Evolutionary conservation across 2,113 vertebrate genomes (phyloP).

Genomic region (Mastomys coucha): DNA sequence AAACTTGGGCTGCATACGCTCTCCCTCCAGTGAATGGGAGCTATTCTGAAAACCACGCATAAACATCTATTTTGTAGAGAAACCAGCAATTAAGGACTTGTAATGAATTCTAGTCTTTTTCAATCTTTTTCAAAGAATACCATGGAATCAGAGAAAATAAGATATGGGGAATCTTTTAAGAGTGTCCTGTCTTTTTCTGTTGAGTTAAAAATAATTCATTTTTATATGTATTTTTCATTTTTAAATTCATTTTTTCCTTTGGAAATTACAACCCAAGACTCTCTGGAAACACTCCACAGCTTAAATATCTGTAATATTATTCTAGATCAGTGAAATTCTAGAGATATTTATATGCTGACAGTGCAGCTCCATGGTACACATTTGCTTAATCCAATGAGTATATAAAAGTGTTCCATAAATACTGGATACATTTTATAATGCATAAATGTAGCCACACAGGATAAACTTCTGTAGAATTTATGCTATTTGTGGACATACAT

Average conservation of each 20-base stretch:
- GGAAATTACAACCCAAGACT: slow-evolving; percentile 34
- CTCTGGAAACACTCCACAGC: not conserved
- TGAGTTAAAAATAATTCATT: slow-evolving; percentile 53
- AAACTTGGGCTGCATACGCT: slow-evolving; percentile 74
- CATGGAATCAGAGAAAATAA: slow-evolving; percentile 4
- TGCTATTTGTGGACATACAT: not conserved
- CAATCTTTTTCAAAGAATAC: slow-evolving; percentile 69
- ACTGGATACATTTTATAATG: slow-evolving; percentile 16
- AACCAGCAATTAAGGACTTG: slow-evolving; percentile 79
- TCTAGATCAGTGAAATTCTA: not conserved
- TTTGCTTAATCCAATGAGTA: not conserved
- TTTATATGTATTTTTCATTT: slow-evolving; percentile 15
- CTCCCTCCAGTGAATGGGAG: slow-evolving; percentile 67
- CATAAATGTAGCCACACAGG: not conserved
- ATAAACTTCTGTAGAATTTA: not conserved
- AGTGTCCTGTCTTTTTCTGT: slow-evolving; percentile 50
- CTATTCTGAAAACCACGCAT: slow-evolving; percentile 68
- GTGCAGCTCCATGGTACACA: not conserved
- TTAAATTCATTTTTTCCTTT: not conserved
- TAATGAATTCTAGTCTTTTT: slow-evolving; percentile 76
- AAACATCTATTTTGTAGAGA: slow-evolving; percentile 81
- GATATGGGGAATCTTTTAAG: slow-evolving; percentile 42
- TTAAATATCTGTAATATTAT: not conserved
- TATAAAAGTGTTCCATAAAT: slow-evolving; percentile 13
- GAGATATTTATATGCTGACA: slow-evolving; percentile 7